phyloP scores from a whole-genome alignment of 1,140 invertebrate genomes.

The Hermetia illucens region DNA sequence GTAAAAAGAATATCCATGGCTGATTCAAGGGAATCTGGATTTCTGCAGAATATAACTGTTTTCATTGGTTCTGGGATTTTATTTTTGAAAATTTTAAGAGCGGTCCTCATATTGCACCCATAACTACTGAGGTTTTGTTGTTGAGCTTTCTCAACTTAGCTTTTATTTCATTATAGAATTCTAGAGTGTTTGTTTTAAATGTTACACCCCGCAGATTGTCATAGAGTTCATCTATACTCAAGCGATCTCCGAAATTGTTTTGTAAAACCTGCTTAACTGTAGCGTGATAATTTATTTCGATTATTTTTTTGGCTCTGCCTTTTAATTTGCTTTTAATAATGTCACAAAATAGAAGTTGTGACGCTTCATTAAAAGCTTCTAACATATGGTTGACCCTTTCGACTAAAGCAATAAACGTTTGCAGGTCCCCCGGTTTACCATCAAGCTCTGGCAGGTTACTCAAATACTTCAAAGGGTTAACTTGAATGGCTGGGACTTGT shows the following conservation, averaged over 20 bases:
- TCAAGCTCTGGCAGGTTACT: conserved; percentile 1
- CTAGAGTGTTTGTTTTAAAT: conserved; percentile 3
- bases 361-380: conserved; percentile 1
- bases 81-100: not conserved
- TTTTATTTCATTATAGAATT: not conserved
- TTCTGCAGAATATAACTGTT: not conserved
- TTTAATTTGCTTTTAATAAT: conserved; percentile 4
- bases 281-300: conserved; percentile 4
- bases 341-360: conserved; percentile 1
- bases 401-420: conserved; percentile 1
- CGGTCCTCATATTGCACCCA: not conserved
- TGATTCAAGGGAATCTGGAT: not conserved
- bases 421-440: conserved; percentile 1
- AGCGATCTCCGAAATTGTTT: conserved; percentile 5
- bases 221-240: conserved; percentile 1
- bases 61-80: not conserved
- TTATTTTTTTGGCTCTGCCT: conserved; percentile 4
- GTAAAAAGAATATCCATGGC: not conserved
- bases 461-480: conserved; percentile 5
- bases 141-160: conserved; percentile 1
- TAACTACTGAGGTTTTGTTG: conserved; percentile 1
- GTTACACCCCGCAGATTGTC: not conserved
- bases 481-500: too few species aligned
- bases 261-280: conserved; percentile 2
- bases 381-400: conserved; percentile 2